phyloP scores from a whole-genome alignment of 2,888 invertebrate genomes.

The Lacanobia oleracea region DNA sequence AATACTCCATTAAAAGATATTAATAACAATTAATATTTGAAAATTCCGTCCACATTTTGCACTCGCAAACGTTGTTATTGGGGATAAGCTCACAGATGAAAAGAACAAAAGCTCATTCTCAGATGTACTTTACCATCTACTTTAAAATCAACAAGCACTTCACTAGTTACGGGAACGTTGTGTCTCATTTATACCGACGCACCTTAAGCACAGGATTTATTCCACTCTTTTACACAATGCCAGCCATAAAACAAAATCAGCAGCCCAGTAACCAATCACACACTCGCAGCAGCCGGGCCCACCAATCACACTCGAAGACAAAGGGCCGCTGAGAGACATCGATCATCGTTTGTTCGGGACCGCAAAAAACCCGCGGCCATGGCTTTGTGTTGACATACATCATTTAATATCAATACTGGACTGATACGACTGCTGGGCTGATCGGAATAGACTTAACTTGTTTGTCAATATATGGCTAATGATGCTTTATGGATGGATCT shows the following conservation, averaged over 20 bases:
- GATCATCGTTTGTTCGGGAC: conserved; percentile 62
- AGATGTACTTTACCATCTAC: too few relatives aligned
- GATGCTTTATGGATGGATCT: not conserved
- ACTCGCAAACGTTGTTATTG: too few relatives aligned
- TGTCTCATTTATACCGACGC: conserved; percentile 41
- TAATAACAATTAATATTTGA: too few relatives aligned
- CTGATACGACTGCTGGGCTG: not conserved
- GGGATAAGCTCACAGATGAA: too few relatives aligned
- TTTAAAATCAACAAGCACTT: too few relatives aligned
- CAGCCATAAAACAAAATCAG: conserved; percentile 60
- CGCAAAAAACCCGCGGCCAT: conserved; percentile 39
- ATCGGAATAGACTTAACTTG: not conserved
- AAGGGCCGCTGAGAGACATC: conserved; percentile 61
- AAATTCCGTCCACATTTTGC: too few relatives aligned
- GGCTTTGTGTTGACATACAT: conserved; percentile 46
- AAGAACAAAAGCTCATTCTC: too few relatives aligned
- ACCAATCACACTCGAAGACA: conserved; percentile 65
- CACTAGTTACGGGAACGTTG: conserved; percentile 1
- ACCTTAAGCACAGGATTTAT: conserved; percentile 58
- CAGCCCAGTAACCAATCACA: conserved; percentile 52
- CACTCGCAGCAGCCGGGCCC: conserved; percentile 31
- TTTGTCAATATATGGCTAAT: not conserved
- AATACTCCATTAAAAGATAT: too few relatives aligned
- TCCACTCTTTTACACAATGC: conserved; percentile 42
- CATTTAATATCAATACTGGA: conserved; percentile 55